Evolutionary conservation across 1,140 invertebrate species (phyloP).

Genomic region (Cydia fagiglandana): DNA sequence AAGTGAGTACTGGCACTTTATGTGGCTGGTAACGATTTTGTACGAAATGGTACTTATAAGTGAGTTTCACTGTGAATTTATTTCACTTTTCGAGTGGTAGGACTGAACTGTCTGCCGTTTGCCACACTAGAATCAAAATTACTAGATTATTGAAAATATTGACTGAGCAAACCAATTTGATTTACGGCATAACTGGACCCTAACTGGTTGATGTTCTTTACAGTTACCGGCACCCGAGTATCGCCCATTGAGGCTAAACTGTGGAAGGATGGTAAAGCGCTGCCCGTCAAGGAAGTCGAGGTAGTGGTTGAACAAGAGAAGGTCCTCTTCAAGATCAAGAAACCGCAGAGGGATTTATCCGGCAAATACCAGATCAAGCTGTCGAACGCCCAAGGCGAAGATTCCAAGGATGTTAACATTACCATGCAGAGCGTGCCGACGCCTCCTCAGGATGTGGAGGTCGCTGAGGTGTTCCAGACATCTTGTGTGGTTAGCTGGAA

Average conservation of each 20-base stretch:
- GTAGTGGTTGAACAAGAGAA: slow-evolving; percentile 94
- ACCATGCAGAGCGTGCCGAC: slow-evolving; percentile 93
- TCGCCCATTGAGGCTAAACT: slow-evolving; percentile 93
- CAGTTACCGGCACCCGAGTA: slow-evolving; percentile 92
- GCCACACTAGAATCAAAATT: too few species aligned
- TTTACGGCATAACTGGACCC: background rate
- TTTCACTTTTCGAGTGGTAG: too few species aligned
- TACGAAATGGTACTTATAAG: background rate
- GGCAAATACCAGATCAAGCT: slow-evolving; percentile 93
- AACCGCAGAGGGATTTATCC: slow-evolving; percentile 88
- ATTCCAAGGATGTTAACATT: slow-evolving; percentile 89
- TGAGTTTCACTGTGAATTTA: too few species aligned
- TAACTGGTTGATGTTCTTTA: background rate
- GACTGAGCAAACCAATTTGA: too few species aligned
- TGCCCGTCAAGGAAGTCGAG: slow-evolving; percentile 93
- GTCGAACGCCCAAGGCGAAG: slow-evolving; percentile 92
- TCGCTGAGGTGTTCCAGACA: slow-evolving; percentile 94
- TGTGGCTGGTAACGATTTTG: background rate
- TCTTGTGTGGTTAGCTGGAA: slow-evolving; percentile 96
- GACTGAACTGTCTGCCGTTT: too few species aligned
- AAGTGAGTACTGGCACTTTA: slow-evolving; percentile 79
- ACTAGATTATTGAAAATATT: too few species aligned
- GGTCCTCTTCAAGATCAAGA: slow-evolving; percentile 93
- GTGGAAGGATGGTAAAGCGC: slow-evolving; percentile 91
- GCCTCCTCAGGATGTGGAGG: slow-evolving; percentile 92